These are phyloP conservation scores for Syngnathus acus DNA, from an alignment of 2,797 vertebrate species.

Conservation along the genomic window DNA sequence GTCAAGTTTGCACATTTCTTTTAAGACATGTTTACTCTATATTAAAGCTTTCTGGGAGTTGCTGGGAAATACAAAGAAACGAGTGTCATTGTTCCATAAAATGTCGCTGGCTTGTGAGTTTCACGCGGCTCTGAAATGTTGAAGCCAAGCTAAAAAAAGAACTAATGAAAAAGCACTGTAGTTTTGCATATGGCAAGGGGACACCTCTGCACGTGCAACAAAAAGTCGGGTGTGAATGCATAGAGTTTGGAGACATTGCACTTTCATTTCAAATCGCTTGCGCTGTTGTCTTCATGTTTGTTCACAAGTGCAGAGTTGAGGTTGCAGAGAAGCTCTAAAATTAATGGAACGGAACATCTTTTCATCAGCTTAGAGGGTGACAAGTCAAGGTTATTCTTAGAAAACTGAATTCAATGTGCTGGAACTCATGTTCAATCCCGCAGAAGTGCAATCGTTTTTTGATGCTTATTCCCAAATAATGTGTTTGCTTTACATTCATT, in stretches of 20 bases:
- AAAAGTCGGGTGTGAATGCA: slow-evolving; percentile 31
- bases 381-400: slow-evolving; percentile 48
- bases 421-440: slow-evolving; percentile 23
- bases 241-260: slow-evolving; percentile 39
- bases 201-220: slow-evolving; percentile 22
- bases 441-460: slow-evolving; percentile 10
- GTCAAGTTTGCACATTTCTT: background rate
- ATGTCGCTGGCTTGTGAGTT: background rate
- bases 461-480: background rate
- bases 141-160: background rate
- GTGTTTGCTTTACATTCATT: background rate
- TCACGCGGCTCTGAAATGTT: background rate
- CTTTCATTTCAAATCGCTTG: slow-evolving; percentile 32
- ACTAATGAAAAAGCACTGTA: background rate
- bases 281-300: slow-evolving; percentile 39
- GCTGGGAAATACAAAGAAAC: background rate
- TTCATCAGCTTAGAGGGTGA: slow-evolving; percentile 37
- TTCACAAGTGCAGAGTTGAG: slow-evolving; percentile 44
- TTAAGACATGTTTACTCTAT: background rate
- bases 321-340: slow-evolving; percentile 24
- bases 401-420: slow-evolving; percentile 23
- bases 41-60: background rate
- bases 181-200: slow-evolving; percentile 16
- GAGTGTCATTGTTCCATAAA: background rate
- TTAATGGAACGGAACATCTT: slow-evolving; percentile 39